Evolutionary conservation across 2,113 vertebrate species (phyloP), one percentile per base, ranked within the genome.

Genomic region (Anoura caudifer): DNA sequence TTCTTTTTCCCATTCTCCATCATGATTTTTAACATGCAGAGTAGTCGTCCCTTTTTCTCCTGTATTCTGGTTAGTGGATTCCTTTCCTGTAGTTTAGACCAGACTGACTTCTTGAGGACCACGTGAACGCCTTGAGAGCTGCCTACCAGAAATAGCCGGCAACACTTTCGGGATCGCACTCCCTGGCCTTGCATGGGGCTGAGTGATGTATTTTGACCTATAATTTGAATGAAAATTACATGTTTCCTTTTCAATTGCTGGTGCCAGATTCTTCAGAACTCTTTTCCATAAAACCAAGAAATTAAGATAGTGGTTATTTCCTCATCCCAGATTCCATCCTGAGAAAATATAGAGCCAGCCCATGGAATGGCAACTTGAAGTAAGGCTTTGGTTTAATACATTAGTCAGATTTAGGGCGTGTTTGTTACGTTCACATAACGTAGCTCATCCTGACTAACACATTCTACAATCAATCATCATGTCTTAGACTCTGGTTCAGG

Each of bases 21-120:
- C 16, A 20, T 59, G 28, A 10, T 47, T 93, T 72, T 75, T 89
- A 20, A 95, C 47, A 14, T 94, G 77, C 38, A 91, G 86, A 87
- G 45, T 3, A 45, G 86, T 95, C 36, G 45, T 72, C 47, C 3
- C 41, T 36, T 61, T 67, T 56, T 26, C 88, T 86, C 72, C 45
- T 88, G 1, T 79, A n/a, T 75, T 84, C 67, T 28, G 13, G 2
- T 26, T 41, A 82, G 76, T 83, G 83, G 28, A 69, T 72, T 65
- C 43, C 82, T 91, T 91, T 67, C 79, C 59, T 38, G 19, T 77
- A 33, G 10, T 43, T 76, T 36, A 43, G 63, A 76, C 43, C 38
- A 43, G 43, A 88, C 7, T 47, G 45, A 69, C 61, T 87, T 72
- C 65, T 31, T 26, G 11, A 77, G 26, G 77, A 26, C 41, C 94